A percentile compares a stretch with the other conserved stretches of the same genome.
phyloP scores from a whole-genome alignment of 1,140 invertebrate species.

The Drosophila auraria region DNA sequence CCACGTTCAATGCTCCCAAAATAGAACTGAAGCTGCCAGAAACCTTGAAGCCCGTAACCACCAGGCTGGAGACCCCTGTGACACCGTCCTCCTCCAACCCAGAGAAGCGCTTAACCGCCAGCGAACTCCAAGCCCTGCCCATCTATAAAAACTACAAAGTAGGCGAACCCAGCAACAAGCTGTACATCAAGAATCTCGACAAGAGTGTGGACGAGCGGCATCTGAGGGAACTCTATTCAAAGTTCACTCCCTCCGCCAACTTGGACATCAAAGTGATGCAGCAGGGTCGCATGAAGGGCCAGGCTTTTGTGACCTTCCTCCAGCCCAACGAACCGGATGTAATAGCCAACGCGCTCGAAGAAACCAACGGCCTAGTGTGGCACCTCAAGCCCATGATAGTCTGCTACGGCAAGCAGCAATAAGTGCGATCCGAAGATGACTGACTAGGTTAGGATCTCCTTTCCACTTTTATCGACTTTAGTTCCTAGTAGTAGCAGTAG shows the following conservation, averaged over 20 bases:
- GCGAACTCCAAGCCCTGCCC: slow-evolving; percentile 91
- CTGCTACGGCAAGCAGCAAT: slow-evolving; percentile 90
- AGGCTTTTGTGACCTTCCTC: slow-evolving; percentile 91
- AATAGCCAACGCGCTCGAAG: slow-evolving; percentile 89
- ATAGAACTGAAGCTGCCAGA: slow-evolving; percentile 62
- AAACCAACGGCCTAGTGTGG: slow-evolving; percentile 97
- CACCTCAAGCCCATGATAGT: slow-evolving; percentile 85
- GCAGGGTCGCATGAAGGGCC: slow-evolving; percentile 98
- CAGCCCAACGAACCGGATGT: slow-evolving; percentile 85
- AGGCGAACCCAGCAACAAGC: slow-evolving; percentile 91
- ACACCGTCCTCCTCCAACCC: background rate
- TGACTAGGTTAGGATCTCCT: slow-evolving; percentile 14
- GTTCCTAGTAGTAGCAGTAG: slow-evolving; percentile 12
- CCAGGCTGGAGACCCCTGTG: background rate
- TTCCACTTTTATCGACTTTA: background rate
- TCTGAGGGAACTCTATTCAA: slow-evolving; percentile 92
- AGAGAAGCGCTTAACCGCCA: slow-evolving; percentile 87
- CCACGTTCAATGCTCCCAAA: slow-evolving; percentile 25
- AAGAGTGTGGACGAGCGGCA: slow-evolving; percentile 92
- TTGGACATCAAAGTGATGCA: slow-evolving; percentile 92
- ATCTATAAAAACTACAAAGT: slow-evolving; percentile 95
- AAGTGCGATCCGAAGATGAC: background rate
- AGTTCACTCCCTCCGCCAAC: slow-evolving; percentile 86
- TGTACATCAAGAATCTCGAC: slow-evolving; percentile 97
- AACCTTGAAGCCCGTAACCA: background rate